Conservation (phyloP, 2,888 invertebrate genomes). For the Tetanocera ferruginea region DNA sequence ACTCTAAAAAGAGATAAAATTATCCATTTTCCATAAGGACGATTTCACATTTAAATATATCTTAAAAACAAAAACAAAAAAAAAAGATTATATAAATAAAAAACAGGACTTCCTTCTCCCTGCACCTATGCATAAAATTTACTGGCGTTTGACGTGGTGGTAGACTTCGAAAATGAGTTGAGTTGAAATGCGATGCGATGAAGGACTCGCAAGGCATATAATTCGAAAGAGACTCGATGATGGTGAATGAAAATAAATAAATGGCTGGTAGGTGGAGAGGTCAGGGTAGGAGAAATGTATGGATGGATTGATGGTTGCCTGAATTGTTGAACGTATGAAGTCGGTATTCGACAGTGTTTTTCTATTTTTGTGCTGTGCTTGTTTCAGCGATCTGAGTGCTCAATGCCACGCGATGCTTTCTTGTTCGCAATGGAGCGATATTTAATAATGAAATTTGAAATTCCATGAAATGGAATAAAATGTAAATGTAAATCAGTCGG, state of each 20-base stretch:
- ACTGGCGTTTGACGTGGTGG: too few species aligned
- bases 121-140: too few species aligned
- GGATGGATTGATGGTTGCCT: constrained; percentile 22
- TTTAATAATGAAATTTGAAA: constrained; percentile 25
- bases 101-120: too few species aligned
- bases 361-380: background rate
- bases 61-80: too few species aligned
- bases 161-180: background rate
- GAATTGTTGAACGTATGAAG: background rate
- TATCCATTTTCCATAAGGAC: too few species aligned
- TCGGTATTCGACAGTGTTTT: background rate
- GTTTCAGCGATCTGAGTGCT: background rate
- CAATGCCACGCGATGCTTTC: background rate
- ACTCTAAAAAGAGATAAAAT: too few species aligned
- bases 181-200: constrained; percentile 20
- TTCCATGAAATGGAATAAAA: constrained; percentile 24
- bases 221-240: constrained; percentile 14
- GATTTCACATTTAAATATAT: too few species aligned
- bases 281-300: background rate
- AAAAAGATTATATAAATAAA: too few species aligned
- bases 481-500: constrained; percentile 39
- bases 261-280: background rate
- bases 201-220: constrained; percentile 12
- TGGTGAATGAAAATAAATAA: constrained; percentile 14
- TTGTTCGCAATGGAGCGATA: constrained; percentile 1